Base-by-base conservation (phyloP, 2,888 invertebrate species). In the Patella pellucida region DNA sequence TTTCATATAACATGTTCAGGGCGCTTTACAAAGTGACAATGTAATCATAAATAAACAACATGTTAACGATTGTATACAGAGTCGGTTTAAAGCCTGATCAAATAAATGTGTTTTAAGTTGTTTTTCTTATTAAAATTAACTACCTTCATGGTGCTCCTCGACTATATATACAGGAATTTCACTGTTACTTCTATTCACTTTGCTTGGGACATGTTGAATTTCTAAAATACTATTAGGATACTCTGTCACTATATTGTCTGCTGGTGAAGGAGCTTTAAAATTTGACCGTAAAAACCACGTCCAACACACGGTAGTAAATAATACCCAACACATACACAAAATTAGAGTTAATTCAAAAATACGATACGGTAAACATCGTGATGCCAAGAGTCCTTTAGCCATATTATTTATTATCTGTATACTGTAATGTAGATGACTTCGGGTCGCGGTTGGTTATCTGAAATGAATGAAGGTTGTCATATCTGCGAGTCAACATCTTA, bases 141-240 rank as follows among this genome's bases (percentile, higher is more conserved):
- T 73, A 84, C 84, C 84, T 79, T 83, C 84, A 68, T 84, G 84
- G 19, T 84, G 84, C 74, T 84, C 84, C 54, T 84, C 84, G 11
- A 84, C 81, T 12, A 84, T 70, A 62, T 80, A 83, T 2, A 82
- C 81, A 31, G 74, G 74, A 15, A 50, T 74, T 14, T 19, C 31
- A 31, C 54, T 56, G 27, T 19, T n/a, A 31, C 31, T 54, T 11
- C 19, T 52, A 1, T 52, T 15, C 31, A 31, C 52, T n/a, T 23
- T 19, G 19, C 50, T 67, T n/a, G n/a, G 62, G 19, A 23, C 19
- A 19, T 62, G 19, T 14, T 62, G 62, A 23, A 62, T 19, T 12
- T 23, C 19, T 23, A 62, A 23, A 62, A 62, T 19, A 12, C 9
- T 19, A 23, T 62, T 23, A 19, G 19, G 23, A 62, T 62, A 11